Conservation (phyloP, 92 coral and sea anemone genomes). For the Bergia sp. region DNA sequence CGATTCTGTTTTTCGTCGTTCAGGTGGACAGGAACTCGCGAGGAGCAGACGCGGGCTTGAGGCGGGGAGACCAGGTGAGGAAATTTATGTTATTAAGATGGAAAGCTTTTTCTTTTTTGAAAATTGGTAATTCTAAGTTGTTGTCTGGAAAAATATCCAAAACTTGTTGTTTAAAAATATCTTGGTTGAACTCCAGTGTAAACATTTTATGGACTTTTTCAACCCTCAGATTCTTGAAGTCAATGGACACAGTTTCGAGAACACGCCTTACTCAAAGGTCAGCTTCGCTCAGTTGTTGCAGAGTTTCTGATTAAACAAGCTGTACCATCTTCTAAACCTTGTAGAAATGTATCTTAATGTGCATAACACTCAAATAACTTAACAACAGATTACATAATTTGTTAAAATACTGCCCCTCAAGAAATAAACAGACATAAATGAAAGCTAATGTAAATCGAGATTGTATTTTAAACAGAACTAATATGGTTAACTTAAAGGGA, state of each 20-base stretch:
- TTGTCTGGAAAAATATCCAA: no score
- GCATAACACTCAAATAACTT: neutral
- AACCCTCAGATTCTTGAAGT: constrained; percentile 35
- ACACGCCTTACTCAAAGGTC: constrained; percentile 37
- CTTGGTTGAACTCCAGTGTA: neutral
- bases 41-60: constrained; percentile 71
- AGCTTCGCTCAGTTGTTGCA: neutral
- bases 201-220: neutral
- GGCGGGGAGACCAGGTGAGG: constrained; percentile 89
- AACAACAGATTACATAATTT: neutral
- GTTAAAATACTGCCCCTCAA: neutral
- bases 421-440: neutral
- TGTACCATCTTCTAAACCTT: no score
- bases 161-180: no score
- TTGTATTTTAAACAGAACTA: constrained; percentile 2
- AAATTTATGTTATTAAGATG: neutral
- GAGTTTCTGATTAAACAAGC: neutral
- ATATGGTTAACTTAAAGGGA: neutral
- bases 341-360: neutral
- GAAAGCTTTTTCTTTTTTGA: neutral
- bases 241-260: constrained; percentile 38
- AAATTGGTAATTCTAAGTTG: no score
- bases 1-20: neutral
- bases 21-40: constrained; percentile 82
- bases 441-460: neutral